Base-by-base conservation (phyloP, 1,140 invertebrate species). In the Orius insidiosus region DNA sequence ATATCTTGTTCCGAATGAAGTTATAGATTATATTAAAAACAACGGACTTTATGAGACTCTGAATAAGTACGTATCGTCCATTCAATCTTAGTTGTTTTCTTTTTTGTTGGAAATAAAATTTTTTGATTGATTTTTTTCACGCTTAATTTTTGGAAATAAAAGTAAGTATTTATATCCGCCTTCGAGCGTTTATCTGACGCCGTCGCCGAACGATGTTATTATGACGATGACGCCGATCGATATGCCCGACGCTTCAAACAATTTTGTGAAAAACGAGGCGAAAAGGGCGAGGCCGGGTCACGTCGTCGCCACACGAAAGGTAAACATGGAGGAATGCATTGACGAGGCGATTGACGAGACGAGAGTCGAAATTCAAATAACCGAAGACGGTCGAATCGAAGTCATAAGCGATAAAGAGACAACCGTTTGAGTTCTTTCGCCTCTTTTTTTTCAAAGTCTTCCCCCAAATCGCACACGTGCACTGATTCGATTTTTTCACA, bases 1-100 rank as follows among this genome's bases (percentile, higher is more conserved):
- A 60, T 95, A 95, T 65, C 64, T 95, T 13, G 65, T 93, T 5
- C 81, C 84, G 52, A 87, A 94, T 59, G 60, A 70, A 39, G 85
- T 96, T 4, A 74, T 94, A 40, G 74, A 85, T 39, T 96, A 94
- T 61, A 83, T 94, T 42, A 66, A 78, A 45, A 70, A 76, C 46
- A 66, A 92, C 55, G 63, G 70, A n/a, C 69, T 97, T 11, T 95
- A 86, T 55, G 70, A 73, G 45, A 39, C 46, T 40, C 40, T 50
- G 44, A 54, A 54, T 48, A 58, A 55, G 53, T 59, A 24, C 24
- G 24, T 24, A 24, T 24, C 24, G 24, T 4, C 24, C 24, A 24
- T 24, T 24, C 24, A 24, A 24, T 24, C 3, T 3, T 24, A 4
- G 24, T 24, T 24, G 3, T 24, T 7, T 7, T 24, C 7, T 24